Percentiles rank a stretch among this genome's conserved stretches.
phyloP scores from a whole-genome alignment of 2,888 invertebrate genomes.

The Elgonia sp. region DNA sequence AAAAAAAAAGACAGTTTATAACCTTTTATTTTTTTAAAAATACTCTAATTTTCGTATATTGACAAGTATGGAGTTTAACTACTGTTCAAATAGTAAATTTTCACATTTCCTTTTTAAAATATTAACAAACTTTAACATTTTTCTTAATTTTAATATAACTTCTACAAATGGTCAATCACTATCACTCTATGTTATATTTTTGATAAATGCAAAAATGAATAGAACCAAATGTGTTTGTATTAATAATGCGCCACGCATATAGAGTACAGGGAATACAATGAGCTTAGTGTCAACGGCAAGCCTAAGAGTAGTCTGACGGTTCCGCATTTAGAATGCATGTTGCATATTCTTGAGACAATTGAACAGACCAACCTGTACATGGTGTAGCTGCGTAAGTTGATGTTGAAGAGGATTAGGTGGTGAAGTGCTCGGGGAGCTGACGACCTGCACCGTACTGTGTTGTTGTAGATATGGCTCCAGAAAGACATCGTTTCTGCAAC shows the following conservation, averaged over 20 bases:
- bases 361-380: constrained; percentile 84
- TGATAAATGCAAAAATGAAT: no score
- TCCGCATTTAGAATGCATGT: constrained; percentile 75
- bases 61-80: no score
- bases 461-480: constrained; percentile 91
- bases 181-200: no score
- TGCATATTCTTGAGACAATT: constrained; percentile 77
- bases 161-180: no score
- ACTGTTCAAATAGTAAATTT: no score
- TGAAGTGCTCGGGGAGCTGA: constrained; percentile 85
- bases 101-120: no score
- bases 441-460: constrained; percentile 85
- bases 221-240: no score
- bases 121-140: no score
- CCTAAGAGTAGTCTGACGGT: constrained; percentile 65
- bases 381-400: constrained; percentile 89
- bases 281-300: constrained; percentile 71
- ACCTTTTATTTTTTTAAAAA: no score
- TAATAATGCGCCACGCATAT: not conserved
- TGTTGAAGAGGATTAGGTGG: constrained; percentile 86
- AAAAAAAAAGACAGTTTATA: no score
- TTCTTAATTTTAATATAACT: no score
- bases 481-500: constrained; percentile 92
- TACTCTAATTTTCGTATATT: no score
- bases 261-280: constrained; percentile 33